These are phyloP conservation scores for Corydoras maculifer DNA, from an alignment of 2,113 vertebrate genomes.

Conservation along the genomic window DNA sequence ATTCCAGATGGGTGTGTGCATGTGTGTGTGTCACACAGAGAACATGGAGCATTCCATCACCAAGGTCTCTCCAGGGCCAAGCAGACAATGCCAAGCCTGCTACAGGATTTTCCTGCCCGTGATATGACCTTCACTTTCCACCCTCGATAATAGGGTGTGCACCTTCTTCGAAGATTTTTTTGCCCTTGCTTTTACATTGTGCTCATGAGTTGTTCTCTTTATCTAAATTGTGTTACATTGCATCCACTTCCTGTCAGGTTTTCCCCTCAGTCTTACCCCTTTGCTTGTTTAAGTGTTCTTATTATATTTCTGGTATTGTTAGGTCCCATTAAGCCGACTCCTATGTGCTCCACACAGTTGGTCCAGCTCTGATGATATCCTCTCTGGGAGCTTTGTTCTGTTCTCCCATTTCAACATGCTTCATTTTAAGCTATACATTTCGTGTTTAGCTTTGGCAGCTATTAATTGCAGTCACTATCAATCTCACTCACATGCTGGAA, in stretches of 20 bases:
- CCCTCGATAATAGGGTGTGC: constrained; percentile 13
- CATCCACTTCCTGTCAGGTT: no score
- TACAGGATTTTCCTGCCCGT: constrained; percentile 19
- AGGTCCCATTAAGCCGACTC: not conserved
- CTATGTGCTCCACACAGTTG: constrained; percentile 2
- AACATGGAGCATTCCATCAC: constrained; percentile 33
- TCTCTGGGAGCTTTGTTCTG: not conserved
- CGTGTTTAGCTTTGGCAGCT: constrained; percentile 40
- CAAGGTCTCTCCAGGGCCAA: constrained; percentile 11
- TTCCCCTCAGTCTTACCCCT: no score
- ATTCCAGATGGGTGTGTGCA: constrained; percentile 26
- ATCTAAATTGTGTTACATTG: not conserved
- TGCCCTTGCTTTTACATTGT: not conserved
- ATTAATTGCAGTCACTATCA: constrained; percentile 48
- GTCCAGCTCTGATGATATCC: not conserved
- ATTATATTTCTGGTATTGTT: not conserved
- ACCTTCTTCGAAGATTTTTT: not conserved
- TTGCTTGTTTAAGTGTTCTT: not conserved
- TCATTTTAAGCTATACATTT: constrained; percentile 9
- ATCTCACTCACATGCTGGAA: constrained; percentile 36
- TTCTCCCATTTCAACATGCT: constrained; percentile 9
- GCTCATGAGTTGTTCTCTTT: constrained; percentile 3
- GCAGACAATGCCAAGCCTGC: constrained; percentile 8
- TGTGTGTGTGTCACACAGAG: constrained; percentile 19
- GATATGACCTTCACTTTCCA: constrained; percentile 32